A percentile compares a stretch with the other conserved stretches of the same genome.
Evolutionary conservation across 2,888 invertebrate species (phyloP).

Genomic region (Lomographa bimaculata): DNA sequence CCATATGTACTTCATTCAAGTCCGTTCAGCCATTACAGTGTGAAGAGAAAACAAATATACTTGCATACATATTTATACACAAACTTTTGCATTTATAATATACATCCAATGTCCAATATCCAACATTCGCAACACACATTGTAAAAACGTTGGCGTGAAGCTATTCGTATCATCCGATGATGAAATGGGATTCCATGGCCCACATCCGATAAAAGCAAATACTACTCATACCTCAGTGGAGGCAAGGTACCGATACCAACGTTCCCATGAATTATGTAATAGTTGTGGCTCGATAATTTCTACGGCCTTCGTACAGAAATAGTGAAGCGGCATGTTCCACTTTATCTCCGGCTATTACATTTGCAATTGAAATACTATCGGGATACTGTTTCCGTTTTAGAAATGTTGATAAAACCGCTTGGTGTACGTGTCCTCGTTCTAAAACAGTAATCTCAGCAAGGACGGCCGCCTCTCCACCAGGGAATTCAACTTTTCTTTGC

Average conservation of each 20-base stretch:
- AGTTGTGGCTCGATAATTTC: slow-evolving; percentile 41
- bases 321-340: slow-evolving; percentile 40
- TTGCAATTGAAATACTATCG: slow-evolving; percentile 52
- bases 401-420: slow-evolving; percentile 45
- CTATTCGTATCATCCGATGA: too few relatives aligned
- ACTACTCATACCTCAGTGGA: slow-evolving; percentile 11
- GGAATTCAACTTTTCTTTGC: slow-evolving; percentile 37
- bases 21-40: too few relatives aligned
- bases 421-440: slow-evolving; percentile 49
- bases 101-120: too few relatives aligned
- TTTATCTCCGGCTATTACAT: slow-evolving; percentile 52
- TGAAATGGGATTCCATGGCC: too few relatives aligned
- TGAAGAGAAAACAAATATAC: too few relatives aligned
- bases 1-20: too few relatives aligned
- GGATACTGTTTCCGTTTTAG: slow-evolving; percentile 52
- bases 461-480: slow-evolving; percentile 40
- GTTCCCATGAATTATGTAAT: slow-evolving; percentile 45
- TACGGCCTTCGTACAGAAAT: slow-evolving; percentile 40
- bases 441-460: slow-evolving; percentile 53
- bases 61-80: too few relatives aligned
- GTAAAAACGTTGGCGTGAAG: too few relatives aligned
- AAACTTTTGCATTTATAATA: too few relatives aligned
- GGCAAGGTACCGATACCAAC: slow-evolving; percentile 26
- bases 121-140: too few relatives aligned
- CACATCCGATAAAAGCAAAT: too few relatives aligned